Conservation (phyloP, 2,888 invertebrate species). For the Dascillus cervinus region DNA sequence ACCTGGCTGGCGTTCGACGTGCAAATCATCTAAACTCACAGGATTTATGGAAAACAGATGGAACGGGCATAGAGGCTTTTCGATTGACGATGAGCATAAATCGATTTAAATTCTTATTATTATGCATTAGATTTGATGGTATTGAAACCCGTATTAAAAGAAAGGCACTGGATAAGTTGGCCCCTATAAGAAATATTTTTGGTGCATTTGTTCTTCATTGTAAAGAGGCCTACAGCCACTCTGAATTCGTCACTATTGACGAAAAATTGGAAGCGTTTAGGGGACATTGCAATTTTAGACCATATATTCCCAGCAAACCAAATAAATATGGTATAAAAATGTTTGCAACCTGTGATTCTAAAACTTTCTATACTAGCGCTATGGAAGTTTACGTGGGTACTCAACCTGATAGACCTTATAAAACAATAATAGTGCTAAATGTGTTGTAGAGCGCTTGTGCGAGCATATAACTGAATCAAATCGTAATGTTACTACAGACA, state of each 20-base stretch:
- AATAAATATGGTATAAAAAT: slow-evolving; percentile 5
- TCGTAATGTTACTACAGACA: too few relatives aligned
- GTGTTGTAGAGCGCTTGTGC: too few relatives aligned
- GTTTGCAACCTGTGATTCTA: slow-evolving; percentile 2
- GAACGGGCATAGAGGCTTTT: slow-evolving; percentile 4
- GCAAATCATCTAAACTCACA: slow-evolving; percentile 1
- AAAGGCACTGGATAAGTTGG: slow-evolving; percentile 3
- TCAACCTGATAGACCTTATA: too few relatives aligned
- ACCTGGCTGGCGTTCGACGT: slow-evolving; percentile 4
- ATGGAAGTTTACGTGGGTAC: slow-evolving; percentile 2
- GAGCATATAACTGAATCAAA: too few relatives aligned
- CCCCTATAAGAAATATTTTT: slow-evolving; percentile 3
- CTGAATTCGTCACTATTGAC: slow-evolving; percentile 14
- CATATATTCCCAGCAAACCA: slow-evolving; percentile 15
- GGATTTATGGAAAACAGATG: slow-evolving; percentile 3
- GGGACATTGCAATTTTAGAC: slow-evolving; percentile 13
- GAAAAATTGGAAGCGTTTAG: slow-evolving; percentile 17
- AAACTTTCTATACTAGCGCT: neutral
- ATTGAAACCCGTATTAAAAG: slow-evolving; percentile 7
- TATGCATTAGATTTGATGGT: slow-evolving; percentile 12
- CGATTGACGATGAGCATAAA: too few relatives aligned
- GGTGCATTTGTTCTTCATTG: slow-evolving; percentile 10
- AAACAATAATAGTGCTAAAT: slow-evolving; percentile 2
- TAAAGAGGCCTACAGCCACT: slow-evolving; percentile 13
- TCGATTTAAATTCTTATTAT: slow-evolving; percentile 2